A percentile compares a stretch with the other conserved stretches of the same genome.
Conservation (phyloP, 2,797 vertebrate species). For the Diplodus puntazzo region DNA sequence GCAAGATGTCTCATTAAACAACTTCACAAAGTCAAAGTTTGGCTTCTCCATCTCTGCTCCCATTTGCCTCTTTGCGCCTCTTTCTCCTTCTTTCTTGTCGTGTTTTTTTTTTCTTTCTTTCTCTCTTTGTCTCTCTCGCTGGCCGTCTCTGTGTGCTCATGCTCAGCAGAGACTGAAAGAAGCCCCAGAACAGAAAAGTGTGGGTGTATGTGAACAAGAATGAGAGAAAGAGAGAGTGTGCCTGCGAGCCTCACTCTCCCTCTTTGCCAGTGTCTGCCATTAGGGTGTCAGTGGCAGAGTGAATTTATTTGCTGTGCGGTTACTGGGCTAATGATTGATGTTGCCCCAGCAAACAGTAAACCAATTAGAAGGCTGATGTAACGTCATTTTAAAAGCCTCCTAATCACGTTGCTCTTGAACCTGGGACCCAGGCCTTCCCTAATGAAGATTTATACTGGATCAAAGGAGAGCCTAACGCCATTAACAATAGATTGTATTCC, state of each 20-base stretch:
- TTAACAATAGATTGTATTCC: constrained; percentile 99
- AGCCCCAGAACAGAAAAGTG: constrained; percentile 77
- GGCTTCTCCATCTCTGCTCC: constrained; percentile 71
- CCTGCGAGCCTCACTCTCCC: constrained; percentile 76
- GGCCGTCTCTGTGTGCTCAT: constrained; percentile 60
- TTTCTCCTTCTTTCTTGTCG: constrained; percentile 47
- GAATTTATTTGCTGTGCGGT: constrained; percentile 97
- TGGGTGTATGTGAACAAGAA: constrained; percentile 78
- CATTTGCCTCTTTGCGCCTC: constrained; percentile 71
- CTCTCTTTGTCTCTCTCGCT: constrained; percentile 50
- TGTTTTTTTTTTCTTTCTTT: constrained; percentile 9
- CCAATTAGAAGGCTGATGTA: constrained; percentile 99
- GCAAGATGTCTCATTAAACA: constrained; percentile 80
- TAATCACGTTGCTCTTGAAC: constrained; percentile 98
- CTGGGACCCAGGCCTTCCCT: constrained; percentile 95
- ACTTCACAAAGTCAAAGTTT: constrained; percentile 81
- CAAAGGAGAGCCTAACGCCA: constrained; percentile 96
- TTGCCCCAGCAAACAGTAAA: constrained; percentile 97
- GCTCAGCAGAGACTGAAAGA: constrained; percentile 75
- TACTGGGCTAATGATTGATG: constrained; percentile 98
- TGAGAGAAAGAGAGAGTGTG: constrained; percentile 71
- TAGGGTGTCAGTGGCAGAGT: constrained; percentile 95
- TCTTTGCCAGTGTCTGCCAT: constrained; percentile 89
- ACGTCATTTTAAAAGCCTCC: constrained; percentile 99
- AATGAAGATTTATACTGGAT: constrained; percentile 99